A percentile compares a stretch with the other conserved stretches of the same genome.
Evolutionary conservation across 2,888 invertebrate genomes (phyloP).

Genomic region (Eupithecia subumbrata): DNA sequence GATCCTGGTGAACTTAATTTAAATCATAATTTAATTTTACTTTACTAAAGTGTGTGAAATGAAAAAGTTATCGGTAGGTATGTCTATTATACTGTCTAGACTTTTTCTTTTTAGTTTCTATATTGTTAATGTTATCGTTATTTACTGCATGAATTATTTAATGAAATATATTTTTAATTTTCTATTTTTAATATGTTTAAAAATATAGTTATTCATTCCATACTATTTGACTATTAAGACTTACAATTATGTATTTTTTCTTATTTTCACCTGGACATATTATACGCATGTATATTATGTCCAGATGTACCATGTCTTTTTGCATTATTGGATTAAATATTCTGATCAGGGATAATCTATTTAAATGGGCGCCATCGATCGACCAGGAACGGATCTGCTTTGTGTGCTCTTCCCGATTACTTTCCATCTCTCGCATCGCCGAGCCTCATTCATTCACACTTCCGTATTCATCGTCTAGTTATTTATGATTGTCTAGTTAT

Average conservation of each 20-base stretch:
- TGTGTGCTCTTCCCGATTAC: background rate
- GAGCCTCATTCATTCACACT: background rate
- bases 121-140: background rate
- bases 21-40: background rate
- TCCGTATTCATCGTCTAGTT: background rate
- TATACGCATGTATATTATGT: too few species aligned
- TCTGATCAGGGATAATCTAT: background rate
- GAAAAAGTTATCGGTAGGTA: background rate
- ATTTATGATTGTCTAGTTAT: slow-evolving; percentile 30
- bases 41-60: background rate
- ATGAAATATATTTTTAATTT: background rate
- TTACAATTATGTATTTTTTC: background rate
- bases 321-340: background rate
- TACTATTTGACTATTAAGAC: background rate
- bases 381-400: background rate
- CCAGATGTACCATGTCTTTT: background rate
- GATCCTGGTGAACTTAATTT: background rate
- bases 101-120: background rate
- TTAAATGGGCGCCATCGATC: background rate
- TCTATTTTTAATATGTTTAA: background rate
- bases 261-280: background rate
- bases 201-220: background rate
- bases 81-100: background rate
- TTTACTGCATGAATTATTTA: background rate
- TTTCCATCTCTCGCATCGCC: background rate